Conservation (phyloP, 2,888 invertebrate species). For the Cephus nigrinus region DNA sequence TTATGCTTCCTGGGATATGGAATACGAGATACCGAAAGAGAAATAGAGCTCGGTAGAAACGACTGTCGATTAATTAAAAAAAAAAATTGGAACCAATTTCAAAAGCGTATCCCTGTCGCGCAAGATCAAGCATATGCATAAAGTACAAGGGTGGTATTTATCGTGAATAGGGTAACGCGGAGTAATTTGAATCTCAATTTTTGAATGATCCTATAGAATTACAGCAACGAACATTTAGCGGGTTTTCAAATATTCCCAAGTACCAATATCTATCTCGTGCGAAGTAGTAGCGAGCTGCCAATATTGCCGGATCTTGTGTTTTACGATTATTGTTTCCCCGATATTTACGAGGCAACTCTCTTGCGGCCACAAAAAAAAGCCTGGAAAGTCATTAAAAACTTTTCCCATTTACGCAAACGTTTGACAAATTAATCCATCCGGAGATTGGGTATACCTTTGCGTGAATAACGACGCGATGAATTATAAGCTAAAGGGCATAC, state of each 20-base stretch:
- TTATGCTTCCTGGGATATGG: neutral
- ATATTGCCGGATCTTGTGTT: conserved; percentile 11
- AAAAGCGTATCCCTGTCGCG: neutral
- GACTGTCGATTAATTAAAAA: neutral
- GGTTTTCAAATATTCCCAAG: neutral
- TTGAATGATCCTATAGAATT: neutral
- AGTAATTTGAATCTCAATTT: neutral
- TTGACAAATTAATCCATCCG: conserved; percentile 4
- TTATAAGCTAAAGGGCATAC: too few species aligned
- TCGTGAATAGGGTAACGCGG: neutral
- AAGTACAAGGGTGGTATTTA: neutral
- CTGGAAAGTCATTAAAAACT: neutral
- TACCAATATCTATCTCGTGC: neutral
- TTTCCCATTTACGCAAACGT: neutral
- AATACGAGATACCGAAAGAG: neutral
- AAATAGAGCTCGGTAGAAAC: neutral
- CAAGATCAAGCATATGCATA: neutral
- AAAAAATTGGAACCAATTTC: neutral
- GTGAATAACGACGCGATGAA: neutral
- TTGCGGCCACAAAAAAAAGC: neutral
- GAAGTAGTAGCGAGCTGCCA: neutral
- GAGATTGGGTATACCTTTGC: neutral
- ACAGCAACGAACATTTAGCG: neutral
- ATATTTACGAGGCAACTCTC: conserved; percentile 6
- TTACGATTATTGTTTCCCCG: conserved; percentile 12